Conservation (phyloP, 2,113 vertebrate genomes). For the Peromyscus californicus region DNA sequence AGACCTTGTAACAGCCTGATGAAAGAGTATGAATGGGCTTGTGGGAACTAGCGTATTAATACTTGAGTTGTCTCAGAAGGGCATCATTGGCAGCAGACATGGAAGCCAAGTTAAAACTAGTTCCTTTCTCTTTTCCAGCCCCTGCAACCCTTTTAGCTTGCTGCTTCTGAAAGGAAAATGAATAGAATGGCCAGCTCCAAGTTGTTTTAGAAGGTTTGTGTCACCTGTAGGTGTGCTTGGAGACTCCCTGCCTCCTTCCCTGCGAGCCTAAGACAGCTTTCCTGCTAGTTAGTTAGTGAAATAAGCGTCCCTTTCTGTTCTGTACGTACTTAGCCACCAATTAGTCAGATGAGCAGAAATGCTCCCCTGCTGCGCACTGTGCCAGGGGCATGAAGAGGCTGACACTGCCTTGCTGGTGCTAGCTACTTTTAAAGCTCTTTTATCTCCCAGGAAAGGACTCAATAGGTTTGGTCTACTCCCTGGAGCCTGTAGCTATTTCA, state of each 20-base stretch:
- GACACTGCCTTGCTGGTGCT: background rate
- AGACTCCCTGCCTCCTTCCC: background rate
- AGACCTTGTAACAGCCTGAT: constrained; percentile 52
- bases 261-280: constrained; percentile 42
- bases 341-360: constrained; percentile 64
- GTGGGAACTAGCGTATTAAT: constrained; percentile 29
- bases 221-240: constrained; percentile 30
- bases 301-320: constrained; percentile 58
- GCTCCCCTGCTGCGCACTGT: constrained; percentile 30
- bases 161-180: constrained; percentile 53
- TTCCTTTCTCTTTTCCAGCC: constrained; percentile 45
- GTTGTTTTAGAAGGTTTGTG: constrained; percentile 45
- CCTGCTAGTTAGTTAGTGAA: constrained; percentile 58
- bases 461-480: constrained; percentile 29
- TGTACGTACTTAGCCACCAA: constrained; percentile 55
- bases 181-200: constrained; percentile 55
- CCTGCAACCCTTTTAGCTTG: constrained; percentile 2
- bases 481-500: constrained; percentile 65
- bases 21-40: constrained; percentile 65
- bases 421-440: background rate
- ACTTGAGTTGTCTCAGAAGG: constrained; percentile 11
- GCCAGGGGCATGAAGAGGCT: constrained; percentile 9
- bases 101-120: constrained; percentile 62
- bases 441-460: constrained; percentile 67
- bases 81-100: constrained; percentile 37